Conservation (phyloP, 2,797 vertebrate species). For the Chloroceryle inda region DNA sequence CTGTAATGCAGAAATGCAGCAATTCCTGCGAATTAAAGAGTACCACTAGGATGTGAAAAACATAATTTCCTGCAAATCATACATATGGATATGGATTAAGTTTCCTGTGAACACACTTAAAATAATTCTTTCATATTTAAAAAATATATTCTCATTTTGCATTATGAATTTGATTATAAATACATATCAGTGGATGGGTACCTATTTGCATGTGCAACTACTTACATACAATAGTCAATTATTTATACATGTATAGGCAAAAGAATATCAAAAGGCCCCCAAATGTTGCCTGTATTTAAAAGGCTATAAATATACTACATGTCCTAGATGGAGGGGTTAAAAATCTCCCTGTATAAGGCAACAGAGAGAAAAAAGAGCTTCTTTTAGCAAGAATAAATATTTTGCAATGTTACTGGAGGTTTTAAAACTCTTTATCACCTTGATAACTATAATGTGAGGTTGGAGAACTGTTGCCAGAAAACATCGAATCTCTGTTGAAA, state of each 20-base stretch:
- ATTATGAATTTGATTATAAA: constrained; percentile 1
- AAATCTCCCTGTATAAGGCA: neutral
- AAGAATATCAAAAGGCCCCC: neutral
- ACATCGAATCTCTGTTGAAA: neutral
- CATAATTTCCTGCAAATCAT: neutral
- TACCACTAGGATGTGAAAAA: neutral
- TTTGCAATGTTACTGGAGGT: neutral
- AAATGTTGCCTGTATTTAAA: neutral
- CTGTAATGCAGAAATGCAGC: neutral
- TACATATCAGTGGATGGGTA: neutral
- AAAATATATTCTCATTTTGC: neutral
- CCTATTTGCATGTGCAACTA: neutral
- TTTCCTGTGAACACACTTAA: neutral
- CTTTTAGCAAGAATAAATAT: neutral
- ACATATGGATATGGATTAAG: constrained; percentile 33
- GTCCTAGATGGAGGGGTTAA: neutral
- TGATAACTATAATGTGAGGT: neutral
- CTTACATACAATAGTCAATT: neutral
- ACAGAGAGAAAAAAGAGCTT: neutral
- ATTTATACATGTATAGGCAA: constrained; percentile 6
- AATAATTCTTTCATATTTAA: constrained; percentile 50
- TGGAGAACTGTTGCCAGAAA: neutral
- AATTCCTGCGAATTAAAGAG: constrained; percentile 7
- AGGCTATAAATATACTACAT: neutral
- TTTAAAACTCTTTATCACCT: neutral